Evolutionary conservation across 2,113 vertebrate species (phyloP).

Genomic region (Rhinoderma darwinii): DNA sequence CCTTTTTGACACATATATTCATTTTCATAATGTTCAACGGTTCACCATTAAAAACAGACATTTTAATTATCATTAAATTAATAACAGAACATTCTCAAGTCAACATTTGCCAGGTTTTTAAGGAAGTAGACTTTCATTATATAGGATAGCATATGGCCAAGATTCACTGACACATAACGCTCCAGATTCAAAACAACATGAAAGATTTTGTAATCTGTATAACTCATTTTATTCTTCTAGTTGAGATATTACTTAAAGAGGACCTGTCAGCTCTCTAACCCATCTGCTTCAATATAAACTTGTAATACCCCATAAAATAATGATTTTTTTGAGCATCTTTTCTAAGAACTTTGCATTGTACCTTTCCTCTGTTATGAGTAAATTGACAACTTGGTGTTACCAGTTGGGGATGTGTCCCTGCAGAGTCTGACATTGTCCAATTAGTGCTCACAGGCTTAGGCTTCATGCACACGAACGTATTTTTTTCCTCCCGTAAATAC

Average conservation of each 20-base stretch:
- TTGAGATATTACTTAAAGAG: neutral
- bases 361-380: too few species aligned
- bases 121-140: neutral
- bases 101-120: constrained; percentile 22
- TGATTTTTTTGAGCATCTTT: too few species aligned
- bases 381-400: too few species aligned
- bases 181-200: neutral
- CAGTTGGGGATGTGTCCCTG: too few species aligned
- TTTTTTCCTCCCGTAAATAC: too few species aligned
- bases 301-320: too few species aligned
- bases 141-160: neutral
- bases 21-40: neutral
- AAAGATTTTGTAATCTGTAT: neutral
- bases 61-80: neutral
- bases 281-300: too few species aligned
- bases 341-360: too few species aligned
- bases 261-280: neutral
- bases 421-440: too few species aligned
- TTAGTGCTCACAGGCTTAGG: too few species aligned
- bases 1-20: neutral
- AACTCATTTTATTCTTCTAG: neutral
- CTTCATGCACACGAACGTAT: too few species aligned
- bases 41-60: neutral
- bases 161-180: neutral
- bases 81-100: neutral